Evolutionary conservation across 2,888 invertebrate genomes (phyloP).

Genomic region (Noctuana brunneofusca): DNA sequence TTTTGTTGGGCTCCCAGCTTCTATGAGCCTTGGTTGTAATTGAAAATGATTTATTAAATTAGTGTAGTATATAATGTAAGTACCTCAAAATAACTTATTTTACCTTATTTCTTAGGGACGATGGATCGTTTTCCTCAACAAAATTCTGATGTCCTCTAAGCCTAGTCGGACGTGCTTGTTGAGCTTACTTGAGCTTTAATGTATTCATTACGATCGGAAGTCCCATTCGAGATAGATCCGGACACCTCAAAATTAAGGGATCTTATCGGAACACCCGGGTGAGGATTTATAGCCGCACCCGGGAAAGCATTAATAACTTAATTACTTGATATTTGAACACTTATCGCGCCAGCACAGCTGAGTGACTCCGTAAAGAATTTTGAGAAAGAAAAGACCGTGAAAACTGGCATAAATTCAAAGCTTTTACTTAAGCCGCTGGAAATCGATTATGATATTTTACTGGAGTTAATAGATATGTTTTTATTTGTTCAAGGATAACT

Average conservation of each 20-base stretch:
- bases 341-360: constrained; percentile 16
- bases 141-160: background rate
- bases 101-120: too few relatives aligned
- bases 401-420: background rate
- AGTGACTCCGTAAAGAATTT: background rate
- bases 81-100: too few relatives aligned
- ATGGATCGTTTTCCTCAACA: too few relatives aligned
- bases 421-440: background rate
- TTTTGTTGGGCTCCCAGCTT: constrained; percentile 1
- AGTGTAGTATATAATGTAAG: too few relatives aligned
- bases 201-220: constrained; percentile 28
- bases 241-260: constrained; percentile 32
- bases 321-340: constrained; percentile 28
- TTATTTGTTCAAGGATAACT: too few relatives aligned
- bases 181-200: constrained; percentile 5
- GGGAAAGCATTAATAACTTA: constrained; percentile 31
- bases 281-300: constrained; percentile 25
- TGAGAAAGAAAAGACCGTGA: background rate
- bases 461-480: too few relatives aligned
- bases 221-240: constrained; percentile 19
- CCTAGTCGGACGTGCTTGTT: background rate
- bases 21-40: background rate
- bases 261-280: constrained; percentile 19
- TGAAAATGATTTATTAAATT: too few relatives aligned
- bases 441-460: background rate